Base-by-base conservation (phyloP, 2,797 vertebrate genomes). In the Astyanax mexicanus region DNA sequence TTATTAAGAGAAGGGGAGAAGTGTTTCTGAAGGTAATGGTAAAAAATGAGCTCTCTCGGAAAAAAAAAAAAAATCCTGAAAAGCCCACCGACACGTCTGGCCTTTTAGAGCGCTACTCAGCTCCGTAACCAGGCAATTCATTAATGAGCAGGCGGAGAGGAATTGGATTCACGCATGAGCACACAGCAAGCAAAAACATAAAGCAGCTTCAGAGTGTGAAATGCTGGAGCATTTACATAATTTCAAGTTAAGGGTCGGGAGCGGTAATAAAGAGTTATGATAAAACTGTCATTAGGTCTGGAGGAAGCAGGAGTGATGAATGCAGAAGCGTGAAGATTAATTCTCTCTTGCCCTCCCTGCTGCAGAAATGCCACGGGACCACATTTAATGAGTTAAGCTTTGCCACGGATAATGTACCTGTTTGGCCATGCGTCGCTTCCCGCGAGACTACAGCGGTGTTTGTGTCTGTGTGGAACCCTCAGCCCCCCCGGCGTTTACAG, bases 201-300 rank as follows among this genome's bases (percentile, higher is more conserved):
- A 88, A 88, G 86, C 83, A 85, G 87, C 89, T 88, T 87, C 74
- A 72, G 37, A 76, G 23, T 77, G 85, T 85, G 84, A 85, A 88
- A 89, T 80, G 87, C 70, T 19, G 47, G 1, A 3, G 29, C 84
- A 92, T 93, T 92, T 91, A 85, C 90, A 91, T 93, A 90, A 91
- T 92, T 90, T 86, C 65, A 75, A 84, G 87, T 84, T 83, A 79
- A 27, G 82, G 84, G 85, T 86, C 79, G 81, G 87, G 83, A 62
- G 69, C 78, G 78, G 84, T 86, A 89, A 88, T 92, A 92, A 92
- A 92, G 92, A 89, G 84, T 91, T 90, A 84, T 89, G 91, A 92
- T 92, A 90, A 91, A 92, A 91, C 84, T 90, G 91, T 90, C 90
- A 88, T 90, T 91, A 92, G 87, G 77, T 82, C 67, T 72, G 19